These are phyloP conservation scores for Lophotis ruficrista DNA, from an alignment of 2,113 vertebrate genomes.

Conservation along the genomic window DNA sequence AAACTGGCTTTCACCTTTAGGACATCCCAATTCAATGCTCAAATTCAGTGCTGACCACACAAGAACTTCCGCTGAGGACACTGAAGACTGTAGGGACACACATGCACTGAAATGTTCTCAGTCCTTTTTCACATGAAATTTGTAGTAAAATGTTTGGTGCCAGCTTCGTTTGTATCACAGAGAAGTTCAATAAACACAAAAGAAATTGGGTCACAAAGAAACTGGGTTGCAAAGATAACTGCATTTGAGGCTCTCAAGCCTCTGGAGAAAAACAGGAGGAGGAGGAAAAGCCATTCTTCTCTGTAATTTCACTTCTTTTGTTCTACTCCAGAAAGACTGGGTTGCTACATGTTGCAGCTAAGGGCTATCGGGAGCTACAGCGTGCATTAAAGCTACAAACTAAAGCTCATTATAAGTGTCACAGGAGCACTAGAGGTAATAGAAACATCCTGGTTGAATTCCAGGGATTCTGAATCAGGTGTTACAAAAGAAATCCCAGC, in stretches of 20 bases:
- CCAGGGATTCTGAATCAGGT: neutral
- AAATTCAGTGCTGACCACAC: neutral
- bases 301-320: neutral
- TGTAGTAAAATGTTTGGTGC: neutral
- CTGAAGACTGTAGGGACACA: neutral
- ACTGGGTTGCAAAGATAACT: neutral
- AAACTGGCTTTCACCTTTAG: neutral
- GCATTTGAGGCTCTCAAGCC: neutral
- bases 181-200: neutral
- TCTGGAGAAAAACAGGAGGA: neutral
- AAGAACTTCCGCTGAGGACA: neutral
- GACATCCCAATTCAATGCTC: neutral
- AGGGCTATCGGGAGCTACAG: neutral
- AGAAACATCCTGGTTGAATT: neutral
- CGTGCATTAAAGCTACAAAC: neutral
- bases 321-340: neutral
- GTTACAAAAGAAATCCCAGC: neutral
- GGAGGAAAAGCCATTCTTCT: neutral
- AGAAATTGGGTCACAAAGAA: conserved; percentile 2
- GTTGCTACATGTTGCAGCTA: neutral
- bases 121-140: neutral
- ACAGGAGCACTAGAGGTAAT: neutral
- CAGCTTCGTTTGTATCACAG: neutral
- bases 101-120: neutral
- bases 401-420: neutral